Evolutionary conservation across 2,888 invertebrate species (phyloP).

Genomic region (Cryptocheilus praepositus): DNA sequence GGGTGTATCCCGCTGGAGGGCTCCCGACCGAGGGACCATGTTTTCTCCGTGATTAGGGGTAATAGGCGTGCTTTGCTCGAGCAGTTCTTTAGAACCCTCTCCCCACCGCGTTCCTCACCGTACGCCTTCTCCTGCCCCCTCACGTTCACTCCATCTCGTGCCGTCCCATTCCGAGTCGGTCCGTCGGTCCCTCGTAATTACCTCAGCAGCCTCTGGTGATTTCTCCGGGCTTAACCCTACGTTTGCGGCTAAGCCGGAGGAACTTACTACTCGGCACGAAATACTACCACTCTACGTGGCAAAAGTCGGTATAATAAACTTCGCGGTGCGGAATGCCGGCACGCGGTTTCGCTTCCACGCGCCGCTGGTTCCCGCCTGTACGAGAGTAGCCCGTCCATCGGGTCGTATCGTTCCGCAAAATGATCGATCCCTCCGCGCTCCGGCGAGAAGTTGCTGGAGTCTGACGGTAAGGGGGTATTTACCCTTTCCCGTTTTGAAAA

Average conservation of each 20-base stretch:
- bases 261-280: conserved; percentile 29
- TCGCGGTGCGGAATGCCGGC: conserved; percentile 22
- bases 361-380: conserved; percentile 7
- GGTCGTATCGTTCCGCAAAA: no score
- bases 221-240: conserved; percentile 37
- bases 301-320: conserved; percentile 37
- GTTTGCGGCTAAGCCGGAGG: conserved; percentile 38
- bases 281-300: conserved; percentile 22
- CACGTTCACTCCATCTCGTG: conserved; percentile 4
- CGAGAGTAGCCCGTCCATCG: no score
- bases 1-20: conserved; percentile 13
- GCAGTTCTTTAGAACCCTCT: conserved; percentile 45
- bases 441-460: no score
- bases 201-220: conserved; percentile 39
- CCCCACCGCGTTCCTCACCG: conserved; percentile 1
- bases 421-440: no score
- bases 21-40: conserved; percentile 21
- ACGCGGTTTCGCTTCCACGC: conserved; percentile 16
- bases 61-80: conserved; percentile 48
- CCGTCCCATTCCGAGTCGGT: conserved; percentile 5
- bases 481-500: no score
- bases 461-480: background rate
- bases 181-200: conserved; percentile 46
- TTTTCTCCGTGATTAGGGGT: conserved; percentile 51
- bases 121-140: background rate